Conservation (phyloP, 2,888 invertebrate species). For the Dorcus parallelipipedus region DNA sequence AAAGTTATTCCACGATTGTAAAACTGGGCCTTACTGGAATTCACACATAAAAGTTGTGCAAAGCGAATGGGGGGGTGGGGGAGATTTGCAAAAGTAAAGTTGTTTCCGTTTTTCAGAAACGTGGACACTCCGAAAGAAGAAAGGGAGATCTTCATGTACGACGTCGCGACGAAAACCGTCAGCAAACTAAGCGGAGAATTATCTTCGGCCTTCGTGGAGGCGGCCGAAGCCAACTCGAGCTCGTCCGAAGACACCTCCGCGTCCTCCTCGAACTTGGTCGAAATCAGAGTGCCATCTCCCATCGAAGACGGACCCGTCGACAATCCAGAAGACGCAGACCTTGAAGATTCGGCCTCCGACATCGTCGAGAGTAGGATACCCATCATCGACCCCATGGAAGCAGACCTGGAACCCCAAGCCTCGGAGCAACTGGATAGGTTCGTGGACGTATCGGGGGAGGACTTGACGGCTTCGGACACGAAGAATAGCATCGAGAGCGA, state of each 20-base stretch:
- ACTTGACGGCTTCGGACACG: constrained; percentile 30
- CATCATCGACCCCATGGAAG: constrained; percentile 32
- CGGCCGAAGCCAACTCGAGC: constrained; percentile 77
- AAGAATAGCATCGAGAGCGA: constrained; percentile 2
- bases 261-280: constrained; percentile 36
- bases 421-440: constrained; percentile 37
- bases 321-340: constrained; percentile 20
- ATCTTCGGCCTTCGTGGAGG: constrained; percentile 80
- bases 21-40: no score
- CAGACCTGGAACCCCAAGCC: constrained; percentile 32
- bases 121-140: constrained; percentile 44
- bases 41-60: no score
- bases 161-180: constrained; percentile 68
- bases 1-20: no score
- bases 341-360: constrained; percentile 33
- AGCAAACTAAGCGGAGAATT: constrained; percentile 78
- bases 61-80: no score
- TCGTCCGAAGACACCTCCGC: constrained; percentile 21
- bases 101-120: constrained; percentile 11
- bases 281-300: constrained; percentile 36
- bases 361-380: constrained; percentile 34
- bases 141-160: constrained; percentile 86
- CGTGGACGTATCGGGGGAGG: constrained; percentile 35
- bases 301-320: constrained; percentile 14
- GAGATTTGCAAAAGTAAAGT: no score